Evolutionary conservation across 2,888 invertebrate species (phyloP).

Genomic region (Latrodectus elegans): DNA sequence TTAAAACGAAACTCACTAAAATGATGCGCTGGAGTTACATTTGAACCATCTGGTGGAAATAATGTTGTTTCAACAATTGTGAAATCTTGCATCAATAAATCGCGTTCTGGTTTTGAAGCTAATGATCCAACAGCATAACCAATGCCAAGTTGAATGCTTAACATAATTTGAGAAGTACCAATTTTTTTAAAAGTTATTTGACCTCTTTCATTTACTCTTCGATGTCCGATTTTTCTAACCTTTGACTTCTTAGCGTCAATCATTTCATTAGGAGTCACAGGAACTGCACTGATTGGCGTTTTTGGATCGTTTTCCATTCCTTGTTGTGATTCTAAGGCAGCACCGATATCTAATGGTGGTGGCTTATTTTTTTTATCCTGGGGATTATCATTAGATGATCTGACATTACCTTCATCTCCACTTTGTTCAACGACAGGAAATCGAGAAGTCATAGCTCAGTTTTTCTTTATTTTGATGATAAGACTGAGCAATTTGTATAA

Average conservation of each 20-base stretch:
- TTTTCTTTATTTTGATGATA: no score
- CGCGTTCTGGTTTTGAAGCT: slow-evolving; percentile 97
- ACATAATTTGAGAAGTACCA: slow-evolving; percentile 96
- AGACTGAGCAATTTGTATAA: no score
- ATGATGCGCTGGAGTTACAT: slow-evolving; percentile 98
- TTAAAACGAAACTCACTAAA: slow-evolving; percentile 97
- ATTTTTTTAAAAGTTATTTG: slow-evolving; percentile 99
- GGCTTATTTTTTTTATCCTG: slow-evolving; percentile 32
- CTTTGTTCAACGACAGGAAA: no score
- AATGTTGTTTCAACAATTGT: slow-evolving; percentile 93
- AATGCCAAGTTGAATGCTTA: slow-evolving; percentile 96
- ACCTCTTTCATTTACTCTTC: slow-evolving; percentile 96
- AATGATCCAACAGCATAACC: slow-evolving; percentile 90
- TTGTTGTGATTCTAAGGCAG: slow-evolving; percentile 38
- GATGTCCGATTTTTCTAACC: slow-evolving; percentile 91
- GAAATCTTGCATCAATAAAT: slow-evolving; percentile 88
- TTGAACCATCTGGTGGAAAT: slow-evolving; percentile 93
- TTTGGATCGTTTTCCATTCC: slow-evolving; percentile 57
- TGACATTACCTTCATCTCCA: no score
- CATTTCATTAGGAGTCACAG: slow-evolving; percentile 60
- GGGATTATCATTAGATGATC: no score
- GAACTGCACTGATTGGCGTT: slow-evolving; percentile 55
- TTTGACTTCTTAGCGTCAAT: slow-evolving; percentile 45
- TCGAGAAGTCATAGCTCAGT: no score
- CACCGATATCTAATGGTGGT: slow-evolving; percentile 57